These are phyloP conservation scores for Rutilus rutilus DNA, from an alignment of 2,113 vertebrate genomes.

Conservation along the genomic window DNA sequence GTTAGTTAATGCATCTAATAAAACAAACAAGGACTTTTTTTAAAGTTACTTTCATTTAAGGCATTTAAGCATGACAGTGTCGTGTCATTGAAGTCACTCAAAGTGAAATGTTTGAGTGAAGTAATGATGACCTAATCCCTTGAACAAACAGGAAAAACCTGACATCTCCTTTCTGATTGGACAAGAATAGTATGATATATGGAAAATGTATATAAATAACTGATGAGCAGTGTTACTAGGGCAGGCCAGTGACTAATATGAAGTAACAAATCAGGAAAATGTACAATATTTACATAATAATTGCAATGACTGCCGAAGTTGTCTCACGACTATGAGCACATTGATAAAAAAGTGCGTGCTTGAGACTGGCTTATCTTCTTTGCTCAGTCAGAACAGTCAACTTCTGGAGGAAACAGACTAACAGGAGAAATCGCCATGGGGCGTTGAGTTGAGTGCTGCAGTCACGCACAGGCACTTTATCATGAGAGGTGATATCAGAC, in stretches of 20 bases:
- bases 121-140: not conserved
- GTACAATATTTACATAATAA: not conserved
- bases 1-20: no score
- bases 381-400: conserved; percentile 59
- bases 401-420: conserved; percentile 57
- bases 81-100: not conserved
- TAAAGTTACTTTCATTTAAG: not conserved
- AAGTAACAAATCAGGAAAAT: not conserved
- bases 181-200: not conserved
- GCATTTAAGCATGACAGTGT: not conserved
- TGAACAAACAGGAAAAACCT: conserved; percentile 5
- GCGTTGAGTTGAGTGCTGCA: conserved; percentile 57
- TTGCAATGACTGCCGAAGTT: conserved; percentile 17
- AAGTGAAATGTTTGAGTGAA: not conserved
- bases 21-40: not conserved
- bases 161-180: not conserved
- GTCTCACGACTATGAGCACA: conserved; percentile 40
- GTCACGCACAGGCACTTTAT: conserved; percentile 78
- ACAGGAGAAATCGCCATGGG: conserved; percentile 59
- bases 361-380: conserved; percentile 62
- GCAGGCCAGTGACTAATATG: not conserved
- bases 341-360: conserved; percentile 49
- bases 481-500: conserved; percentile 61
- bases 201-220: not conserved
- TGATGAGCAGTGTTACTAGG: not conserved